A percentile compares a stretch with the other conserved stretches of the same genome.
Conservation (phyloP, 2,888 invertebrate genomes). For the Netelia melanura region DNA sequence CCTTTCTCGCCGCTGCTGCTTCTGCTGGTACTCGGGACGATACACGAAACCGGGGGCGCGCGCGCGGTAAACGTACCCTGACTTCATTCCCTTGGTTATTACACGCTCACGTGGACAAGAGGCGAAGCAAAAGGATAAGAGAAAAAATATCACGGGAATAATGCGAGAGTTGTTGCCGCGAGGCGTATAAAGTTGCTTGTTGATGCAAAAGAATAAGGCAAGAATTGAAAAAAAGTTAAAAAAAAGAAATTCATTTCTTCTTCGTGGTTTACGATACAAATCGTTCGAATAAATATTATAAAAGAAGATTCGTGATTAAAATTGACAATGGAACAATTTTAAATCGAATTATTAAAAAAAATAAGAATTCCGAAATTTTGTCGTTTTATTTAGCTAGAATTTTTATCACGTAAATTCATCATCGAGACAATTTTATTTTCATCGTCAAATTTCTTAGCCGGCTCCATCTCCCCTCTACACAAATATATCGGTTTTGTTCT, state of each 20-base stretch:
- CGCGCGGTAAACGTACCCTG: conserved; percentile 48
- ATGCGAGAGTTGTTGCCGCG: not conserved
- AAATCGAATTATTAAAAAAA: too few relatives aligned
- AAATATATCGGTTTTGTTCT: conserved; percentile 36
- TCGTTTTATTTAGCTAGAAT: too few relatives aligned
- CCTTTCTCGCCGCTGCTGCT: conserved; percentile 1
- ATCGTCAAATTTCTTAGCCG: not conserved
- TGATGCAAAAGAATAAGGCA: too few relatives aligned
- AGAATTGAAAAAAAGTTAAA: too few relatives aligned
- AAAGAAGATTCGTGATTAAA: too few relatives aligned
- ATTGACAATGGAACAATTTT: too few relatives aligned
- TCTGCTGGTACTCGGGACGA: conserved; percentile 35
- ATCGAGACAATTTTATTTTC: not conserved
- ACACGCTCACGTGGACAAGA: conserved; percentile 65
- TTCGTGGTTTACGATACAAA: too few relatives aligned
- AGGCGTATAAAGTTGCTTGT: too few relatives aligned
- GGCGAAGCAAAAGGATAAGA: conserved; percentile 25
- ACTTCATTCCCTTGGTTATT: conserved; percentile 58
- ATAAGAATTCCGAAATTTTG: too few relatives aligned
- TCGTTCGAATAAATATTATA: too few relatives aligned
- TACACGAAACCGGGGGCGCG: conserved; percentile 33
- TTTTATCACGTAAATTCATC: too few relatives aligned
- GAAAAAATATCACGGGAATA: conserved; percentile 11
- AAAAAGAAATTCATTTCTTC: too few relatives aligned
- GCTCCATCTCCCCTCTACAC: not conserved